Evolutionary conservation across 2,888 invertebrate species (phyloP).

Genomic region (Omphaloscelis lunosa): DNA sequence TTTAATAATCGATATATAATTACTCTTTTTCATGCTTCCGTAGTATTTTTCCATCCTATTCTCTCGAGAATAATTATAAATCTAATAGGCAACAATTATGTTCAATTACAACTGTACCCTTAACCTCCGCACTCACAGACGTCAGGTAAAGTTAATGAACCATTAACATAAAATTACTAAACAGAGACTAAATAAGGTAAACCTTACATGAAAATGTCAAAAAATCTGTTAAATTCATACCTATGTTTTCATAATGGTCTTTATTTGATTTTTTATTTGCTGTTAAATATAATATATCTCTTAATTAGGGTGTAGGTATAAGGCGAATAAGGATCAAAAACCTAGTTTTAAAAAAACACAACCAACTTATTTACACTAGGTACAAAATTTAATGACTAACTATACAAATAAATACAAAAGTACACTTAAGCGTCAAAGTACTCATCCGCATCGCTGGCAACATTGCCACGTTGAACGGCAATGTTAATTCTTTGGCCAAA

Average conservation of each 20-base stretch:
- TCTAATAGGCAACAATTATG: constrained; percentile 13
- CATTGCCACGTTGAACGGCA: too few species aligned
- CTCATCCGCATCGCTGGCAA: too few species aligned
- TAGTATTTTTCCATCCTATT: neutral
- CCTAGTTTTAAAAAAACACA: too few species aligned
- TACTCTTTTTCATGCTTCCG: neutral
- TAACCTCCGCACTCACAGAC: neutral
- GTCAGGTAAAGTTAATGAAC: neutral
- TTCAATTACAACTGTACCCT: neutral
- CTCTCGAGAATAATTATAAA: neutral
- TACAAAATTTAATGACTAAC: too few species aligned
- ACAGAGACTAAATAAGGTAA: too few species aligned
- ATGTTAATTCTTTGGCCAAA: too few species aligned
- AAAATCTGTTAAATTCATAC: neutral
- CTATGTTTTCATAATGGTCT: neutral
- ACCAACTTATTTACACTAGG: too few species aligned
- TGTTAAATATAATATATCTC: neutral
- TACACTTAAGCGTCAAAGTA: too few species aligned
- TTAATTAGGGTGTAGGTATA: neutral
- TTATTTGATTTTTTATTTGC: too few species aligned
- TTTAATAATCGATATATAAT: neutral
- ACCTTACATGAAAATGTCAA: too few species aligned
- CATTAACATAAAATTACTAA: neutral
- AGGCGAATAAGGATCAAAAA: too few species aligned
- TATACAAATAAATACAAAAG: too few species aligned